Base-by-base conservation (phyloP, 1,140 invertebrate species). In the Plutomurus gul region DNA sequence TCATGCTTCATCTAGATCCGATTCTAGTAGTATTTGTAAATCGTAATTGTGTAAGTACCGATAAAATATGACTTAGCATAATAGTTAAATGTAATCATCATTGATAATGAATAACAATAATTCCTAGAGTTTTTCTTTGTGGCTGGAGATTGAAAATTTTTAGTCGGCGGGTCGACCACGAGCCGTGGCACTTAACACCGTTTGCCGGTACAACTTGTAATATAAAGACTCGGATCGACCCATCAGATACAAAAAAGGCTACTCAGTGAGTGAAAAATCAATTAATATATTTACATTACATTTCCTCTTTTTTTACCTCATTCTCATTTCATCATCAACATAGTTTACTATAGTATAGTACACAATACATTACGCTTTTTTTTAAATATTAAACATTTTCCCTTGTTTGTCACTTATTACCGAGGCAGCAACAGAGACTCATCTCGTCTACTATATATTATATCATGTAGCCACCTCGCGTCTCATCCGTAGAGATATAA, bases 201-300 rank as follows among this genome's bases (percentile, higher is more conserved):
- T 71, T 25, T 74, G 71, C 77, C 77, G 77, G 77, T 56, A 39
- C 60, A 78, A 73, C 56, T 78, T 78, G 76, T 78, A 73, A 78
- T 78, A 74, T 70, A 74, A 78, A 78, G 71, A 74, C 77, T 56
- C 49, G 70, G 71, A 33, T 60, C 77, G 70, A 73, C 47, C 47
- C 77, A 74, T 78, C 77, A 78, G 77, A 74, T 78, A 78, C 71
- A 78, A 78, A 78, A 78, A 78, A 78, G 77, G 77, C 77, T 78
- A 78, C 77, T 78, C 71, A 78, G 77, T 78, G 77, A 78, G 77
- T 78, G 60, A 72, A 27, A 72, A 49, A 65, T 65, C 56, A 65
- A 65, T 65, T 30, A n/a, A 65, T 65, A 65, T 65, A 65, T 65
- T 65, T 65, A 65, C 56, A 65, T 65, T 65, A 33, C 30, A n/a